A percentile compares a stretch with the other conserved stretches of the same genome.
Conservation (phyloP, 2,113 vertebrate species). For the Poeciliopsis retropinna region DNA sequence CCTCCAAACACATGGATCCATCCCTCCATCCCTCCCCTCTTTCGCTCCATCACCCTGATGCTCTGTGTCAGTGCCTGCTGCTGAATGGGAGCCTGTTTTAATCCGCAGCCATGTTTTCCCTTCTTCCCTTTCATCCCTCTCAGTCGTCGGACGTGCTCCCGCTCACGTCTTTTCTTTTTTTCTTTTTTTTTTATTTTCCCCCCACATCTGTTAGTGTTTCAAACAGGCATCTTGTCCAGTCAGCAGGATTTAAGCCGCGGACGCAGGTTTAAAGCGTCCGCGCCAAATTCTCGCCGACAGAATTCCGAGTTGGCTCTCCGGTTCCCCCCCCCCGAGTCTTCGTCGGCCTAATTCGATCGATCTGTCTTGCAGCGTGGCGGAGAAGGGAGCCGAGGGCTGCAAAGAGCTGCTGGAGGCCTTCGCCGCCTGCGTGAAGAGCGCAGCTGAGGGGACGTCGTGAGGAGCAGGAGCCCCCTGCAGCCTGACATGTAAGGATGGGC, state of each 20-base stretch:
- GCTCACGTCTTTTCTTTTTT: neutral
- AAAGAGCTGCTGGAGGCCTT: slow-evolving; percentile 83
- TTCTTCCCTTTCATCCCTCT: neutral
- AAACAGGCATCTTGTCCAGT: slow-evolving; percentile 30
- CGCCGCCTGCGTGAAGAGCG: slow-evolving; percentile 79
- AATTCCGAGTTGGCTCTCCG: no score
- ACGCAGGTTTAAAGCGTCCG: neutral
- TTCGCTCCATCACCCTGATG: slow-evolving; percentile 72
- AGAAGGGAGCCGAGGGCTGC: slow-evolving; percentile 77
- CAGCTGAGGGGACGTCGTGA: slow-evolving; percentile 75
- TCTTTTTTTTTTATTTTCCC: no score
- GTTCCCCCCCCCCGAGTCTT: no score
- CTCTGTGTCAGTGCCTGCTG: slow-evolving; percentile 62
- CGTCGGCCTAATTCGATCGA: neutral
- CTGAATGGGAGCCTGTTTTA: slow-evolving; percentile 52
- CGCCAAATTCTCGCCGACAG: no score
- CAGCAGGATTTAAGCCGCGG: slow-evolving; percentile 9
- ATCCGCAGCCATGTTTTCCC: slow-evolving; percentile 32
- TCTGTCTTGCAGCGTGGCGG: slow-evolving; percentile 72
- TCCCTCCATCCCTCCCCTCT: slow-evolving; percentile 19
- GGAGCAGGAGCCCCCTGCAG: slow-evolving; percentile 47
- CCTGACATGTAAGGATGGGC: slow-evolving; percentile 65
- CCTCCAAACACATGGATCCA: slow-evolving; percentile 53
- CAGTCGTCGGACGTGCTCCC: neutral
- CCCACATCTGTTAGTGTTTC: slow-evolving; percentile 2